These are phyloP conservation scores for Mastomys natalensis DNA, from an alignment of 2,113 vertebrate species.

Conservation along the genomic window DNA sequence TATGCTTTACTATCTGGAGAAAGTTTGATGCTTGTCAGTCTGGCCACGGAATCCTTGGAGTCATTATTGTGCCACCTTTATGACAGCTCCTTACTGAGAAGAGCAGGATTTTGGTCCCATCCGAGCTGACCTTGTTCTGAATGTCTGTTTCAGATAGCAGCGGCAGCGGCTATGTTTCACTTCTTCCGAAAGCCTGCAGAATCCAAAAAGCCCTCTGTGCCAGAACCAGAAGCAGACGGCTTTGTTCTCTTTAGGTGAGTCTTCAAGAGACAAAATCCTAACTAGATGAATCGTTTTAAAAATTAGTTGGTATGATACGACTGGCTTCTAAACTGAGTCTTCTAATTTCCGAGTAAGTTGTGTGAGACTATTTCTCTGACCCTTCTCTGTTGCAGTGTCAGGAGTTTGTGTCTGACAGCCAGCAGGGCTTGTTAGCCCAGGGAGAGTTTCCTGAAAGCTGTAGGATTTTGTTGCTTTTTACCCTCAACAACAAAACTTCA, in stretches of 20 bases:
- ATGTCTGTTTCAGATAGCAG: slow-evolving; percentile 74
- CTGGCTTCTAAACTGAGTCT: slow-evolving; percentile 48
- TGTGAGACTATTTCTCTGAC: background rate
- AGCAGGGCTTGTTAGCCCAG: background rate
- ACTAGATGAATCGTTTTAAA: slow-evolving; percentile 11
- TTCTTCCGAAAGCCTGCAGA: slow-evolving; percentile 93
- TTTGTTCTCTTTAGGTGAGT: slow-evolving; percentile 96
- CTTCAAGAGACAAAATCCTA: slow-evolving; percentile 41
- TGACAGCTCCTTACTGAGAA: slow-evolving; percentile 23
- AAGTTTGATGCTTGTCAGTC: background rate
- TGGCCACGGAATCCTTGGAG: background rate
- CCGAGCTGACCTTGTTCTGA: background rate
- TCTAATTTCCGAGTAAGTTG: slow-evolving; percentile 21
- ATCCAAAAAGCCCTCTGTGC: slow-evolving; percentile 87
- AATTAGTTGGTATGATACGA: slow-evolving; percentile 9
- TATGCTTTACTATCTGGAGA: background rate
- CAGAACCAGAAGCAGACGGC: slow-evolving; percentile 93
- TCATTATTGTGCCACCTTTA: background rate
- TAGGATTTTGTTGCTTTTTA: background rate
- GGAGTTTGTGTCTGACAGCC: background rate
- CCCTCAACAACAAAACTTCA: background rate
- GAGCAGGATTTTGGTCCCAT: slow-evolving; percentile 11
- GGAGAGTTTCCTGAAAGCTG: background rate
- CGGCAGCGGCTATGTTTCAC: slow-evolving; percentile 89
- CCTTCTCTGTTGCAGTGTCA: background rate